Percentiles rank a stretch among this genome's conserved stretches.
Conservation (phyloP, 1,140 invertebrate genomes). For the Trichonephila inaurata region DNA sequence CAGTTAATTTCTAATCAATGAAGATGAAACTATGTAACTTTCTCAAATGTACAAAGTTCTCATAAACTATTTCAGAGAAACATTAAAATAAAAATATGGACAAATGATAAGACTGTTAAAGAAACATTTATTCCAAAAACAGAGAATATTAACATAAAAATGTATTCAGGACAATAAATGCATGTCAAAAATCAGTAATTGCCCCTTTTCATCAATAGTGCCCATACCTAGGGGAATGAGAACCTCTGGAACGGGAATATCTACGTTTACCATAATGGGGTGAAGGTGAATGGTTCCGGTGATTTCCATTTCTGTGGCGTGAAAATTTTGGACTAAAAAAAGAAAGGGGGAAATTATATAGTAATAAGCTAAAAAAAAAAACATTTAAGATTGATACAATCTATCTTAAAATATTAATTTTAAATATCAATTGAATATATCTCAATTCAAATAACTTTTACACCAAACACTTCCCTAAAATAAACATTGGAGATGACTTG, state of each 20-base stretch:
- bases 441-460: too few species aligned
- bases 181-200: not conserved
- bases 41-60: slow-evolving; percentile 11
- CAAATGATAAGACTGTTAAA: slow-evolving; percentile 24
- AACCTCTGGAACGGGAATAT: slow-evolving; percentile 89
- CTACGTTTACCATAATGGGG: slow-evolving; percentile 83
- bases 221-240: slow-evolving; percentile 87
- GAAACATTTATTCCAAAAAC: slow-evolving; percentile 30
- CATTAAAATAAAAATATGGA: not conserved
- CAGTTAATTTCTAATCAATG: slow-evolving; percentile 62
- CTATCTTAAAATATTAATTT: not conserved
- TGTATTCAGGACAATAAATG: not conserved
- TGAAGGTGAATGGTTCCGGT: slow-evolving; percentile 84
- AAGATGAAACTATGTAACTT: slow-evolving; percentile 54
- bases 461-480: too few species aligned
- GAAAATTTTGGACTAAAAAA: slow-evolving; percentile 67
- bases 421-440: too few species aligned
- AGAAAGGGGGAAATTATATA: not conserved
- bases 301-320: slow-evolving; percentile 77
- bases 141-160: slow-evolving; percentile 8
- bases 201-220: slow-evolving; percentile 70
- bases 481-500: too few species aligned
- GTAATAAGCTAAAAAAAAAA: not conserved
- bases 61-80: not conserved
- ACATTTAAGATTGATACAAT: not conserved